These are phyloP conservation scores for Hipparchia semele DNA, from an alignment of 2,888 invertebrate genomes.

Conservation along the genomic window DNA sequence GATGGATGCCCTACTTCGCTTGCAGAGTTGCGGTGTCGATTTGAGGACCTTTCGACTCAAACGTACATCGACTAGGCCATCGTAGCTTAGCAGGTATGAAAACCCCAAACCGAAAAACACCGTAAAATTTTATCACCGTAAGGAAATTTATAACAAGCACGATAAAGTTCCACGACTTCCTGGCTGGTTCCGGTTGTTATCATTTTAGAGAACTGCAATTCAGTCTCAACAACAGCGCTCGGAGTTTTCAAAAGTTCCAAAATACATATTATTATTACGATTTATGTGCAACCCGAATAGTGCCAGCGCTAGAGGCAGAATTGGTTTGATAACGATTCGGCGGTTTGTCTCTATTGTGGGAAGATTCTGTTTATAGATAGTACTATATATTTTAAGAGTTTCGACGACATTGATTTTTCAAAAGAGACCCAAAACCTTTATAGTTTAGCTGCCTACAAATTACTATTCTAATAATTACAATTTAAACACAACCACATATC, in stretches of 20 bases:
- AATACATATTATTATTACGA: constrained; percentile 14
- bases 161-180: constrained; percentile 10
- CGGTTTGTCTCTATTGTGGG: background rate
- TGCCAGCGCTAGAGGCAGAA: background rate
- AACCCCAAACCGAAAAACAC: background rate
- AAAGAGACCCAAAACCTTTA: background rate
- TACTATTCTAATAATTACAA: no score
- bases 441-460: no score
- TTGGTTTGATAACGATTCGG: background rate
- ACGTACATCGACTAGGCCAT: no score
- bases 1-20: no score
- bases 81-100: background rate
- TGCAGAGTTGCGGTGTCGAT: no score
- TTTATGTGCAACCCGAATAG: constrained; percentile 13
- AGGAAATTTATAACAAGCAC: constrained; percentile 19
- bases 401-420: background rate
- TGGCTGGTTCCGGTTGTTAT: constrained; percentile 11
- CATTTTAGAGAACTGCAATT: constrained; percentile 18
- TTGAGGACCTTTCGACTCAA: no score
- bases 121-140: background rate
- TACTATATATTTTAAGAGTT: background rate
- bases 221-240: constrained; percentile 8
- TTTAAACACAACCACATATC: no score
- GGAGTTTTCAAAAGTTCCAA: constrained; percentile 15
- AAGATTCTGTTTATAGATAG: no score